Evolutionary conservation across 2,797 vertebrate species (phyloP).

Genomic region (Acipenser oxyrinchus): DNA sequence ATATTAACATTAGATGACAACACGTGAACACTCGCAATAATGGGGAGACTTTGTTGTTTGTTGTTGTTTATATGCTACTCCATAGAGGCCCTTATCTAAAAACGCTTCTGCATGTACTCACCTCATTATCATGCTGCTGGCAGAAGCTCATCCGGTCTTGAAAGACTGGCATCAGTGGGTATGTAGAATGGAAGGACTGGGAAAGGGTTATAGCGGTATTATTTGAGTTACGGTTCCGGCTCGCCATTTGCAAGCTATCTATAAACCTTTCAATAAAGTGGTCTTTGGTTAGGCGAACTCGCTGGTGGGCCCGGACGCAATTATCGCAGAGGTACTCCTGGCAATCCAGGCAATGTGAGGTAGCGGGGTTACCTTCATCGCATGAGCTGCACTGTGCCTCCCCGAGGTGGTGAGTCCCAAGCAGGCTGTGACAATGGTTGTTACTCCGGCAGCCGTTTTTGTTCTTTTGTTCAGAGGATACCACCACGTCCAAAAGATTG

Average conservation of each 20-base stretch:
- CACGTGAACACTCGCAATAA: too few relatives aligned
- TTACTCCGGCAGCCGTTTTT: slow-evolving; percentile 57
- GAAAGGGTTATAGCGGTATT: slow-evolving; percentile 42
- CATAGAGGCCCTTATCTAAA: too few relatives aligned
- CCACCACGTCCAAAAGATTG: slow-evolving; percentile 83
- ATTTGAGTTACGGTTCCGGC: slow-evolving; percentile 37
- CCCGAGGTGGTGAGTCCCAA: slow-evolving; percentile 54
- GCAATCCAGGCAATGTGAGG: slow-evolving; percentile 85
- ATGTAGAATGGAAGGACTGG: slow-evolving; percentile 66
- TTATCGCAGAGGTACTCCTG: slow-evolving; percentile 88
- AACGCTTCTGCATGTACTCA: slow-evolving; percentile 38
- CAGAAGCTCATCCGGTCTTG: slow-evolving; percentile 79
- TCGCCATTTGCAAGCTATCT: slow-evolving; percentile 42
- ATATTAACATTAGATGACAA: too few relatives aligned
- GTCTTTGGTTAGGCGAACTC: slow-evolving; percentile 87
- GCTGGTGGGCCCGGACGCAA: slow-evolving; percentile 83
- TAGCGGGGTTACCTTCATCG: slow-evolving; percentile 79
- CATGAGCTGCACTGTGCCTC: slow-evolving; percentile 82
- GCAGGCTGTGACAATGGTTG: slow-evolving; percentile 45
- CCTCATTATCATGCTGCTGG: slow-evolving; percentile 82
- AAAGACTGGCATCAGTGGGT: slow-evolving; percentile 73
- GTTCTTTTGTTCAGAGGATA: slow-evolving; percentile 73
- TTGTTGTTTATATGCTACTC: too few relatives aligned
- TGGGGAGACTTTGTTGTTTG: too few relatives aligned
- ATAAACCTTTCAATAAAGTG: slow-evolving; percentile 82